Conservation (phyloP, 2,888 invertebrate genomes). For the Carpatolechia fugitivella region DNA sequence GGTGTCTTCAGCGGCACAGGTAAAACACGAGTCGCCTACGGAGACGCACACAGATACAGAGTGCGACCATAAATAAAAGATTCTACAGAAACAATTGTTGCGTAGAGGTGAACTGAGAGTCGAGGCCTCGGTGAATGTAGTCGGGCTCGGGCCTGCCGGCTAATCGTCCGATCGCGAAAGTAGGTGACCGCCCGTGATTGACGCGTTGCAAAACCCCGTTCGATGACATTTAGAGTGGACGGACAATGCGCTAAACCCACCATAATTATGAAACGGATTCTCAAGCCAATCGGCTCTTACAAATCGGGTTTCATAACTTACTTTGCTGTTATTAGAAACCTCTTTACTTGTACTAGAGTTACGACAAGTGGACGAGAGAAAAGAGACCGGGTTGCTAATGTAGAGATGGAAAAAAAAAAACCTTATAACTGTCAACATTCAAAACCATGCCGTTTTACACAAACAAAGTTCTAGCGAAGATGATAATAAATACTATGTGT, state of each 20-base stretch:
- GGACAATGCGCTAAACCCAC: constrained; percentile 66
- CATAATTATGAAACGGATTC: constrained; percentile 53
- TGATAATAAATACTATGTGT: background rate
- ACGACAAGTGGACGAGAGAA: constrained; percentile 5
- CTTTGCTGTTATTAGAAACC: constrained; percentile 10
- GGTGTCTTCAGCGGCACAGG: constrained; percentile 46
- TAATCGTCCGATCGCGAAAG: constrained; percentile 79
- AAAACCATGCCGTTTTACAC: background rate
- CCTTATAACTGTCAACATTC: background rate
- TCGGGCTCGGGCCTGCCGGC: constrained; percentile 35
- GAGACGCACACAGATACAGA: constrained; percentile 63
- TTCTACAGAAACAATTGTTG: constrained; percentile 80
- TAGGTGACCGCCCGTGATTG: constrained; percentile 78
- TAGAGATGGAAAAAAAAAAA: background rate
- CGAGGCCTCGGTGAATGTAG: constrained; percentile 75
- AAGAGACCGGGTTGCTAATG: background rate
- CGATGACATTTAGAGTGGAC: constrained; percentile 76
- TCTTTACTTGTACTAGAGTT: constrained; percentile 1
- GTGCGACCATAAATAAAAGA: constrained; percentile 78
- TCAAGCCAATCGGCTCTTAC: constrained; percentile 14
- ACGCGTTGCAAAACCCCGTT: constrained; percentile 75
- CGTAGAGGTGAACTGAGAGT: constrained; percentile 75
- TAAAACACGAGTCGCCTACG: constrained; percentile 72
- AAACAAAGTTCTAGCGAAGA: background rate
- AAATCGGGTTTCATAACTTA: constrained; percentile 16